Base-by-base conservation (phyloP, 2,797 vertebrate species). In the Melanogrammus aeglefinus region DNA sequence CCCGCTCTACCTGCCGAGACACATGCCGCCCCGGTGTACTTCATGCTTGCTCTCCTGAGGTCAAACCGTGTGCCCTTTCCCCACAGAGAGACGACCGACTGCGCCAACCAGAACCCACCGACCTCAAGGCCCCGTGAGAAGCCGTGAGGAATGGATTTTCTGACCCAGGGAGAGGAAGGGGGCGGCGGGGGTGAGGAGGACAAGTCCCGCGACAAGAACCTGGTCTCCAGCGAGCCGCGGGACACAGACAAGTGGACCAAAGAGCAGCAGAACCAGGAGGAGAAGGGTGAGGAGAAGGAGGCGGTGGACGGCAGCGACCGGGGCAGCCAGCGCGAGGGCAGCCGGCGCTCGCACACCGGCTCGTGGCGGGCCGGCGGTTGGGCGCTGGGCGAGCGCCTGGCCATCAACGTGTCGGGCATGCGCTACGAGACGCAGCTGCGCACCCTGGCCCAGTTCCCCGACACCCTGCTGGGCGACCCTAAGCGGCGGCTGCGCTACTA, bases 391-490 rank as follows among this genome's bases (percentile, higher is more conserved):
- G 93, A 95, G 16, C 94, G 97, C 0, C 90, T 99, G 79, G 95
- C 96, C 89, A 97, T 99, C 92, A 99, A 99, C 13, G 97, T 98
- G 76, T 95, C 96, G 0, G 97, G 97, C 5, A 93, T 97, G 86
- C 93, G 94, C 27, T 99, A 98, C 2, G 97, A 98, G 92, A 98
- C 97, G 0, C 92, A 97, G 86, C 92, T 94, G 16, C 92, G 96
- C 38, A 98, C 97, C 0, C 94, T 99, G 0, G 92, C 92, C 1
- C 96, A 96, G 86, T 98, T 97, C 88, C 97, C 97, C 0, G 92
- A 98, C 91, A 96, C 97, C 5, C 92, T 99, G 6, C 90, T 99
- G 66, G 97, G 97, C 0, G 95, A 98, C 89, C 96, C 96, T 0
- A 90, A 78, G 0, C 94, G 95, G 0, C 94, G 97, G 0, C 73